These are phyloP conservation scores for Quadroppia sp. DNA, from an alignment of 2,888 invertebrate genomes.

Conservation along the genomic window DNA sequence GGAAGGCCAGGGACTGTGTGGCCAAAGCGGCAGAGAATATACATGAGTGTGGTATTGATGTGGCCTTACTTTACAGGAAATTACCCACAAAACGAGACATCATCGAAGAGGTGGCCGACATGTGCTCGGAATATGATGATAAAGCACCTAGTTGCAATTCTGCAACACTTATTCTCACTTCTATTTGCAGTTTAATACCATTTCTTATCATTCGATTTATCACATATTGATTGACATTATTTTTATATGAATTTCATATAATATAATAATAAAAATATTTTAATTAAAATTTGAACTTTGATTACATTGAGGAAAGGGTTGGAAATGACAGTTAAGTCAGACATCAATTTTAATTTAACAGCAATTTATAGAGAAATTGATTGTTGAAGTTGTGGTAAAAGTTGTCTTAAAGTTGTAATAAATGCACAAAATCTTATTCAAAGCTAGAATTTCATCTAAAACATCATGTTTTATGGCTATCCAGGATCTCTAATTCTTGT, in stretches of 20 bases:
- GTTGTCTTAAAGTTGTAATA: too few species aligned
- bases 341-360: too few species aligned
- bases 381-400: too few species aligned
- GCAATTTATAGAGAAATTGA: too few species aligned
- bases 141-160: neutral
- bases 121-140: constrained; percentile 25
- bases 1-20: constrained; percentile 27
- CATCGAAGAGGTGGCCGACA: neutral
- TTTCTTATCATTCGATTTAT: neutral
- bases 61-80: neutral
- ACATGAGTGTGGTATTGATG: neutral
- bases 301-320: too few species aligned
- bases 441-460: too few species aligned
- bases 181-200: neutral
- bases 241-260: neutral
- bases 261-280: neutral
- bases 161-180: neutral
- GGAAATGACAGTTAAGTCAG: too few species aligned
- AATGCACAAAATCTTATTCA: too few species aligned
- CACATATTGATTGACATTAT: neutral
- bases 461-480: too few species aligned
- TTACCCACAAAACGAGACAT: neutral
- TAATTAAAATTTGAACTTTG: too few species aligned
- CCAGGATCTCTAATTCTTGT: too few species aligned
- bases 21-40: neutral